Base-by-base conservation (phyloP, 2,797 vertebrate species). In the Cuniculus paca region DNA sequence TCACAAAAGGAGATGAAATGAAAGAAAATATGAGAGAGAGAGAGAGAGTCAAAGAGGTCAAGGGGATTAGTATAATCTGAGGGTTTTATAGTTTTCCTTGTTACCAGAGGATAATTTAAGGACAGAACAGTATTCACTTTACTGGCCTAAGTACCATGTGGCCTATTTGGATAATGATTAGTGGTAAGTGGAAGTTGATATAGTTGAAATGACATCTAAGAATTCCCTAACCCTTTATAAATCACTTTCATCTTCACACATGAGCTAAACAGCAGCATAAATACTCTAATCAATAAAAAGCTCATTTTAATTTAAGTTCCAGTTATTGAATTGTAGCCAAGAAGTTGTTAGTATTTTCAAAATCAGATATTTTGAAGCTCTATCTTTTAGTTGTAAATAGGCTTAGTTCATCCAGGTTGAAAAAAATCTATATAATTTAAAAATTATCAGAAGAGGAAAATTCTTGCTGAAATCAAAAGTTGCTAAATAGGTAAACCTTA, bases 191-290 rank as follows among this genome's bases (percentile, higher is more conserved):
- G 22, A 60, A 68, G 11, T 3, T 78, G 45, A 91, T 45, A 56
- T 3, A 78, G 13, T 52, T 83, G 90, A 79, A 82, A 11, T 83
- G 22, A 74, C n/a, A 68, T 39, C 54, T 86, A 87, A 93, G 54
- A 87, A 94, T 82, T 79, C 79, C 52, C 36, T 82, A 72, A 75
- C 26, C 2, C 1, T 92, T 83, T 87, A n/a, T 86, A 86, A 84
- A 90, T 63, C 48, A 90, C 36, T 91, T 94, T 94, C 10, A 48
- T 88, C 68, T 94, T 92, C 52, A 96, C n/a, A 65, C n/a, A 36
- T 58, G 56, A 95, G 20, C 24, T 48, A 65, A 95, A 86, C 7
- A 84, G 28, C 34, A 90, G 13, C n/a, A 58, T 54, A 8, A 85
- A 82, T 68, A 45, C 78, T 10, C 24, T 83, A 26, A 68, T 83